A percentile compares a stretch with the other conserved stretches of the same genome.
These are phyloP conservation scores for Drosophila insularis DNA, from an alignment of 1,140 invertebrate genomes.

Conservation along the genomic window DNA sequence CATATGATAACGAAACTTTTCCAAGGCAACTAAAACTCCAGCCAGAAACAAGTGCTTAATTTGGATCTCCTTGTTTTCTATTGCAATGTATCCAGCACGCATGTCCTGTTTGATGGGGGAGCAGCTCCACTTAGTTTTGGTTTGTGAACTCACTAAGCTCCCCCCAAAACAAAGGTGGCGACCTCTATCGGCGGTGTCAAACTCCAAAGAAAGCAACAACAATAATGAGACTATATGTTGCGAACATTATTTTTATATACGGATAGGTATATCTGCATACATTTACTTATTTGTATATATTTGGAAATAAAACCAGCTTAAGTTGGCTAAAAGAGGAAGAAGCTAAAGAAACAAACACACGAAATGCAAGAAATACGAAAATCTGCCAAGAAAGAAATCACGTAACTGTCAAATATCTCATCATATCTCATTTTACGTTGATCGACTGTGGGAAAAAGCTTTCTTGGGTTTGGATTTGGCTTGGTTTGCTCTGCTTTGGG, in stretches of 20 bases:
- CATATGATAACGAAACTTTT: constrained; percentile 12
- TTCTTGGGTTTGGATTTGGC: not conserved
- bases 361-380: constrained; percentile 24
- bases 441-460: constrained; percentile 76
- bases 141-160: constrained; percentile 65
- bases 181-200: constrained; percentile 44
- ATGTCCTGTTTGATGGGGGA: constrained; percentile 52
- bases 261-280: constrained; percentile 1
- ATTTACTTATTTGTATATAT: not conserved
- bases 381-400: constrained; percentile 66
- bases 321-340: constrained; percentile 20
- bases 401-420: constrained; percentile 80
- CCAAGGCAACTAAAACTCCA: constrained; percentile 54
- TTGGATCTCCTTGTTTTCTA: constrained; percentile 22
- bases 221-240: not conserved
- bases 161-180: constrained; percentile 32
- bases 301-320: not conserved
- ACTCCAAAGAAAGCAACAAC: constrained; percentile 18
- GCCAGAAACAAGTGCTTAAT: constrained; percentile 51
- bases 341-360: constrained; percentile 18
- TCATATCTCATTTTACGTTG: constrained; percentile 77
- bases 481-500: constrained; percentile 29
- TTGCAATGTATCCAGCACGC: constrained; percentile 49
- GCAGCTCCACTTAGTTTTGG: constrained; percentile 34
- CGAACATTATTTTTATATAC: too few relatives aligned